These are phyloP conservation scores for Phaethon lepturus DNA, from an alignment of 2,113 vertebrate species.

Conservation along the genomic window DNA sequence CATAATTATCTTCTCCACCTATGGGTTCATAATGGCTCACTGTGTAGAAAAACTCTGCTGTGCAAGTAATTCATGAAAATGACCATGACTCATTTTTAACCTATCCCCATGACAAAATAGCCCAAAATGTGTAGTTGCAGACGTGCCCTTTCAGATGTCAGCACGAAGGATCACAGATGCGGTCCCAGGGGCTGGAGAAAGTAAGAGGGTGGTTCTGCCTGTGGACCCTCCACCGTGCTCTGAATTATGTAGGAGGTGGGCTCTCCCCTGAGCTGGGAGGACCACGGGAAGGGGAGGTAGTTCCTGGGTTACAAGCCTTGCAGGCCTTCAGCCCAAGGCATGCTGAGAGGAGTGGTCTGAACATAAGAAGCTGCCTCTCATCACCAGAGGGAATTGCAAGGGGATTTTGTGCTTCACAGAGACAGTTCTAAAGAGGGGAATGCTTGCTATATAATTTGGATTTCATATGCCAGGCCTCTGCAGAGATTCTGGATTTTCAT, in stretches of 20 bases:
- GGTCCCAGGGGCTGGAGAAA: neutral
- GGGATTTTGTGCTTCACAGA: constrained; percentile 30
- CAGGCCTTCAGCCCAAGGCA: neutral
- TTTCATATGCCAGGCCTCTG: constrained; percentile 30
- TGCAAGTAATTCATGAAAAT: neutral
- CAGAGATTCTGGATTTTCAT: constrained; percentile 45
- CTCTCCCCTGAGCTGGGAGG: neutral
- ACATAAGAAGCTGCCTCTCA: constrained; percentile 6
- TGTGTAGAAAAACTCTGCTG: neutral
- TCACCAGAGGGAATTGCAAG: neutral
- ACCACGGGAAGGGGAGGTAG: neutral
- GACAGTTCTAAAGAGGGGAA: constrained; percentile 6
- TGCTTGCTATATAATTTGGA: constrained; percentile 36
- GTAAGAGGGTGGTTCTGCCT: neutral
- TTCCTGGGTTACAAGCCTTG: neutral
- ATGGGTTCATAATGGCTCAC: constrained; percentile 32
- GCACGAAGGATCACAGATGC: neutral
- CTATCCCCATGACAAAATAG: constrained; percentile 27
- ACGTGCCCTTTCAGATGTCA: neutral
- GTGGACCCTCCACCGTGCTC: neutral
- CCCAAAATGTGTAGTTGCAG: neutral
- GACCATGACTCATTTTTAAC: constrained; percentile 52
- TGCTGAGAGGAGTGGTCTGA: neutral
- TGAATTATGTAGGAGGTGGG: neutral
- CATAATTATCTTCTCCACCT: constrained; percentile 49